Evolutionary conservation across 53 echinoderm and acorn worm genomes (phyloP).

Genomic region (Arbacia lixula): DNA sequence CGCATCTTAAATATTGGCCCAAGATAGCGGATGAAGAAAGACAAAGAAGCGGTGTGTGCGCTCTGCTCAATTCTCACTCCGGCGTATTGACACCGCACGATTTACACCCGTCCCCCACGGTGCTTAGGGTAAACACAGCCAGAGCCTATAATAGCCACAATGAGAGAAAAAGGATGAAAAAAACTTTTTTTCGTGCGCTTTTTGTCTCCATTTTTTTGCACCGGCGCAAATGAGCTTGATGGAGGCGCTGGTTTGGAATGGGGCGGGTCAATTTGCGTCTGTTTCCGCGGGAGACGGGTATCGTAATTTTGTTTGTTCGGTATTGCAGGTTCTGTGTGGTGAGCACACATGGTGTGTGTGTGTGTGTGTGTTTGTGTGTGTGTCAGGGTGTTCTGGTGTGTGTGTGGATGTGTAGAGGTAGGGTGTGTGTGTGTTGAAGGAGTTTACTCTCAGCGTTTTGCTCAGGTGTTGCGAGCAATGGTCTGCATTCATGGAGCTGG

Average conservation of each 20-base stretch:
- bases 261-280: constrained; percentile 22
- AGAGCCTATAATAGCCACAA: not conserved
- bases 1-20: constrained; percentile 19
- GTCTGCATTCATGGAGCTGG: too few relatives aligned
- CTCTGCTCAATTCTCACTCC: not conserved
- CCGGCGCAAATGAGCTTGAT: constrained; percentile 32
- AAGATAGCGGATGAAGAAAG: not conserved
- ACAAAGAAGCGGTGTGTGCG: too few relatives aligned
- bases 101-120: not conserved
- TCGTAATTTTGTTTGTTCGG: constrained; percentile 36
- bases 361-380: too few relatives aligned
- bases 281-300: constrained; percentile 15
- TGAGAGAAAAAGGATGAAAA: constrained; percentile 2
- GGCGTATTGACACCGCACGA: not conserved
- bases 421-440: too few relatives aligned
- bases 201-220: not conserved
- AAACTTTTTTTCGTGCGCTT: not conserved
- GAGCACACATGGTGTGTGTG: not conserved
- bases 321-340: constrained; percentile 9
- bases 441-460: too few relatives aligned
- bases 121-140: not conserved
- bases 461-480: too few relatives aligned
- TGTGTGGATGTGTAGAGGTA: too few relatives aligned
- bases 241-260: constrained; percentile 13
- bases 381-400: too few relatives aligned